Base-by-base conservation (phyloP, 2,113 vertebrate genomes). In the Cheirogaleus medius region DNA sequence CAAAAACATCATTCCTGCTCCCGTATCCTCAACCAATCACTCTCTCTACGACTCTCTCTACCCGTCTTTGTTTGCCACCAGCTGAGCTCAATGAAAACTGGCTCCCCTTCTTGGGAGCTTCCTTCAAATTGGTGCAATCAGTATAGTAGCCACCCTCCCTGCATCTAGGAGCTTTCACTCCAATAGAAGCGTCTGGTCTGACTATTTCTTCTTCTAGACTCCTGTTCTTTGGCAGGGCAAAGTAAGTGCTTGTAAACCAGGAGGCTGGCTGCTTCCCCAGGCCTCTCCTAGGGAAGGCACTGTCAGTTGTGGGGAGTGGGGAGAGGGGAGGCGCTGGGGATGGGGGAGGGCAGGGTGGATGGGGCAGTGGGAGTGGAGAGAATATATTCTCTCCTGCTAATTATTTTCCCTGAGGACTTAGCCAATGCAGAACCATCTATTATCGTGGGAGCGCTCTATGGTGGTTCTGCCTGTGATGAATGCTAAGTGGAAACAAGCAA, bases 401-500 rank as follows among this genome's bases (percentile, higher is more conserved):
- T 97, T 98, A 97, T 98, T 98, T 98, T 98, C 98, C 97, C 97
- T 37, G 97, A 98, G 97, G 97, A 98, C 92, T 98, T 97, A 95
- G 97, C 97, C 96, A 97, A 87, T 96, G 97, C 97, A 98, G 98
- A 98, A 96, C 96, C 97, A 97, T 97, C 98, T 98, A 98, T 98
- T 98, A 98, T 98, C 93, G 64, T 96, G 98, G 97, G 97, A 97
- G 97, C 82, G 44, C 96, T 97, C 97, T 96, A 96, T 95, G 97
- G 97, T 96, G 93, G 97, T 93, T 98, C 88, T 97, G 97, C 95
- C 93, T 97, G 97, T 98, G 97, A 98, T 98, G 98, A 97, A 98
- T 98, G 97, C 97, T 98, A 98, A 98, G 97, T 98, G 96, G 98
- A 98, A 98, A 98, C 98, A 98, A 97, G 97, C 97, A 98, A 98